phyloP scores from a whole-genome alignment of 2,797 vertebrate species.

The Neostethus bicornis region DNA sequence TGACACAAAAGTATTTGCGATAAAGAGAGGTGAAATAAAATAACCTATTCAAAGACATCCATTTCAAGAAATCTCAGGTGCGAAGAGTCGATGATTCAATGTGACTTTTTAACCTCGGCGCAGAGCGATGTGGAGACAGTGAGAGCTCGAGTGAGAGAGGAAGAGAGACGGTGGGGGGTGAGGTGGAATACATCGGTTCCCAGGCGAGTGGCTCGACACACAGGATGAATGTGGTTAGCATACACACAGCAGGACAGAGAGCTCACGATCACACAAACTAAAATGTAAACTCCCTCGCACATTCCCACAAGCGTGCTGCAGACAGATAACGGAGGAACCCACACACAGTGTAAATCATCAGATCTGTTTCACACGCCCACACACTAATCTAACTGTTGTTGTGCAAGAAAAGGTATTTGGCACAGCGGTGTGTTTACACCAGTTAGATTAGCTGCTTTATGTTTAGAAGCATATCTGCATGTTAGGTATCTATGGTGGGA shows the following conservation, averaged over 20 bases:
- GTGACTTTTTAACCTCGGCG: conserved; percentile 45
- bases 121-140: conserved; percentile 10
- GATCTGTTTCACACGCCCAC: conserved; percentile 63
- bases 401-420: conserved; percentile 24
- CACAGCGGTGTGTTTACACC: conserved; percentile 25
- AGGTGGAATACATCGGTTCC: conserved; percentile 58
- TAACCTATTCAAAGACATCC: neutral
- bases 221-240: conserved; percentile 80
- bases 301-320: conserved; percentile 52
- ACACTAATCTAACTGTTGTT: conserved; percentile 31
- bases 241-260: conserved; percentile 51
- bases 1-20: neutral
- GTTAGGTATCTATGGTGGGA: conserved; percentile 4
- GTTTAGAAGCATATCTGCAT: conserved; percentile 1
- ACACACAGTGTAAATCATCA: conserved; percentile 62
- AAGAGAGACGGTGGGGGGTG: conserved; percentile 8
- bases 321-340: conserved; percentile 60
- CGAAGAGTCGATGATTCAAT: conserved; percentile 15
- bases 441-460: conserved; percentile 8
- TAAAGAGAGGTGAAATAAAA: neutral
- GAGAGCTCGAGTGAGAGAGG: conserved; percentile 11
- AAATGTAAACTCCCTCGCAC: conserved; percentile 55
- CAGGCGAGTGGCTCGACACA: conserved; percentile 78
- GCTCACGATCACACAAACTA: conserved; percentile 17
- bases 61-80: conserved; percentile 44